Evolutionary conservation across 1,140 invertebrate species (phyloP), one percentile per base, ranked within the genome.

Genomic region (Caenorhabditis latens): DNA sequence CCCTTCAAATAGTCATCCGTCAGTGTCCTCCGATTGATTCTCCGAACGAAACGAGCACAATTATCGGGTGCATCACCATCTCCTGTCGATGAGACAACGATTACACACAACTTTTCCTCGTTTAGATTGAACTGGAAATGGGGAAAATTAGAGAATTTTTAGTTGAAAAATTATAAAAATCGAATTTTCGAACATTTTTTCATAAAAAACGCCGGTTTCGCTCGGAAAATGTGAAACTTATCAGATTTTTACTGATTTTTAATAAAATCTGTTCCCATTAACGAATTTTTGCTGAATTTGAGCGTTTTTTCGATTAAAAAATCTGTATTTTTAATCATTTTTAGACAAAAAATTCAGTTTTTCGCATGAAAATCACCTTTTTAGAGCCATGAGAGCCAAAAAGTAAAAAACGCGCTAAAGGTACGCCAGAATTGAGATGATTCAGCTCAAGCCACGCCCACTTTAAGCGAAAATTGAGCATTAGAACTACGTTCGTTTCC

Each of bases 51-150:
- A 40, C 85, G 57, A n/a, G 71, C 83, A 9, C 55, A 79, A 58
- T 90, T 90, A 43, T 90, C 89, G 4, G 89, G 89, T 6, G 89
- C 75, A 50, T 90, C 89, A 7, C 89, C 89, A 85, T 90, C 89
- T 4, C 89, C 89, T 14, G 89, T 90, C 13, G 86, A 88, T 14
- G 89, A 90, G 14, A 88, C 85, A 19, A 90, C 79, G 50, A 90
- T 88, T 2, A 88, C 83, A 21, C 55, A 84, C n/a, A 90, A 57
- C 8, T 67, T 71, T 71, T 90, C 89, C 19, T 88, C 88, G 43
- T 86, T 75, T 55, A 90, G 40, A 53, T 88, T 57, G 67, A 88
- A 86, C 89, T 90, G 43, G 65, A 89, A 63, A 40, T n/a, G 21
- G 43, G 8, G 13, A 32, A 42, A 14, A 83, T 42, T n/a, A 11